These are phyloP conservation scores for Galaxea fascicularis DNA, from an alignment of 92 coral and sea anemone species.

Conservation along the genomic window DNA sequence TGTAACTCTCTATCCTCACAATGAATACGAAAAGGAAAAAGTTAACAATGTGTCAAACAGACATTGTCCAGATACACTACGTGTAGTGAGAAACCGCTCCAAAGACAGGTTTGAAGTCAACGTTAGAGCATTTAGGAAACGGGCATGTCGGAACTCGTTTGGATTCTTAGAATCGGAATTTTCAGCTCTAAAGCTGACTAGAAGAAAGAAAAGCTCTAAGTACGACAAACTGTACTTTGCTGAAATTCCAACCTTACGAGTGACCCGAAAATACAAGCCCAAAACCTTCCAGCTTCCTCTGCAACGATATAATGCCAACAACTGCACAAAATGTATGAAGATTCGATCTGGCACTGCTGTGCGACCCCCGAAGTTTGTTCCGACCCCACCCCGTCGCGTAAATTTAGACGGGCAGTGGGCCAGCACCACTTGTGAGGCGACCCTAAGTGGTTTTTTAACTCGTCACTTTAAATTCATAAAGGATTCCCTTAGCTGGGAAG, in stretches of 20 bases:
- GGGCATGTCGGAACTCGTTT: slow-evolving; percentile 77
- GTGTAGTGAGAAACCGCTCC: slow-evolving; percentile 41
- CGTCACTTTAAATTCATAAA: slow-evolving; percentile 78
- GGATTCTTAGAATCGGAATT: slow-evolving; percentile 83
- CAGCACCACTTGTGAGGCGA: slow-evolving; percentile 82
- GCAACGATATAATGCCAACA: slow-evolving; percentile 59
- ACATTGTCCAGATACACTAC: slow-evolving; percentile 73
- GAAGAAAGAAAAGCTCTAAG: slow-evolving; percentile 40
- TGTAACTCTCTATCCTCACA: slow-evolving; percentile 70
- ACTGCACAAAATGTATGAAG: slow-evolving; percentile 71
- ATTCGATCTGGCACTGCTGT: slow-evolving; percentile 59
- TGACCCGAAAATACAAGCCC: slow-evolving; percentile 65
- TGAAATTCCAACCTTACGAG: slow-evolving; percentile 69
- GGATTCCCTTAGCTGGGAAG: slow-evolving; percentile 63
- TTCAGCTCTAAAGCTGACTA: slow-evolving; percentile 63
- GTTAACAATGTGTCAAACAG: slow-evolving; percentile 51
- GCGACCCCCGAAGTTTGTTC: slow-evolving; percentile 54
- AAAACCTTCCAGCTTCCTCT: slow-evolving; percentile 77
- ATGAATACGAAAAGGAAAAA: slow-evolving; percentile 33
- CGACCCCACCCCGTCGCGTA: slow-evolving; percentile 46
- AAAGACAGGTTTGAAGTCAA: slow-evolving; percentile 48
- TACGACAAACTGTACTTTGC: slow-evolving; percentile 74
- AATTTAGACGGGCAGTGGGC: slow-evolving; percentile 73
- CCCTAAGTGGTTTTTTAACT: slow-evolving; percentile 72
- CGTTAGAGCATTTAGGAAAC: slow-evolving; percentile 67